Evolutionary conservation across 2,797 vertebrate genomes (phyloP), one percentile per base, ranked within the genome.

Genomic region (Enteromius thamalakanensis): DNA sequence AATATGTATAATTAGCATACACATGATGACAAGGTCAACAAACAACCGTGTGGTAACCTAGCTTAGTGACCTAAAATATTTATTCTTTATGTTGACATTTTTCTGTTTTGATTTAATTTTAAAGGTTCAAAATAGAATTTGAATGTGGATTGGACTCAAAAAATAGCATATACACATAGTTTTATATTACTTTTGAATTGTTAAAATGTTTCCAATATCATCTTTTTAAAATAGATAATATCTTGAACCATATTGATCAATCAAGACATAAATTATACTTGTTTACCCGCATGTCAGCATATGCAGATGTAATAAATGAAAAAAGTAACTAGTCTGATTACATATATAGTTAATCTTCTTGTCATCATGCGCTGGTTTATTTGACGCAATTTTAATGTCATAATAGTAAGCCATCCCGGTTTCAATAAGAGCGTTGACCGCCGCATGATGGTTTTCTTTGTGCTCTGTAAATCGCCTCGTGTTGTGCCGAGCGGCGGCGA

Each of bases 401-500:
- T 49, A 10, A 23, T 34, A 62, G 40, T 21, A 40, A 32, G 26
- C 29, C 37, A 47, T 55, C 4, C 17, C 34, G 21, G 11, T 23
- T 60, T 2, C 40, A 19, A 10, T 37, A 47, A 60, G 51, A 23
- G 17, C n/a, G 62, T 29, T 60, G 15, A 37, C 7, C 34, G 51
- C 49, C 62, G 49, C 78, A 14, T 53, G 55, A 14, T 82, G 69
- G 67, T 88, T 88, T 90, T 82, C 83, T 87, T 89, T 79, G 85
- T 93, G 88, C 84, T 76, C 75, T 88, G 89, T 85, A 6, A 23
- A 90, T 89, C 91, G 82, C 79, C 79, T 82, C 87, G 67, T 79
- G 76, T 79, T 62, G 79, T 60, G 62, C 64, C 65, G 82, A 69
- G 75, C 71, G 83, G 76, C 76, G 71, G 76, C 87, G 89, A 84